Base-by-base conservation (phyloP, 30 jellyfish, hydroid and myxozoan species). In the Hydractinia symbiolongicarpus region DNA sequence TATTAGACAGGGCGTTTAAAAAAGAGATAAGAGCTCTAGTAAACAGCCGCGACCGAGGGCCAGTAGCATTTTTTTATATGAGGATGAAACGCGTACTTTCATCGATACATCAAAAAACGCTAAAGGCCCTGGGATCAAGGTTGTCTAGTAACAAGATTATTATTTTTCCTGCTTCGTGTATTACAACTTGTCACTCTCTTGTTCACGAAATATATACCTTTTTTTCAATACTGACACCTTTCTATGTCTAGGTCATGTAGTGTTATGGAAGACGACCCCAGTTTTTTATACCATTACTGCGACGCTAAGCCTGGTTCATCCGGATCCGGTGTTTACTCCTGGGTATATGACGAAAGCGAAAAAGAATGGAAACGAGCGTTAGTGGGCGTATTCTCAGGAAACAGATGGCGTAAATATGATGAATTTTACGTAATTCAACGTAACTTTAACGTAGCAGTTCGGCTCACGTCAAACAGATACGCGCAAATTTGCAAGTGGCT, bases 301-400 rank as follows among this genome's bases (percentile, higher is more conserved):
- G 98, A 93, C 67, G 98, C 98, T 2, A 60, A 88, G 88, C 94
- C 80, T 49, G 98, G 98, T 8, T 93, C 98, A 8, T 93, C 98
- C 1, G 98, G 98, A 13, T 87, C 98, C 53, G 98, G 98, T n/a
- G 98, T 93, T 54, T 93, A 93, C 83, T 83, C 98, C 16, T 93
- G 98, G 98, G 88, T 82, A 50, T 93, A 55, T 92, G 84, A 84
- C 86, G 83, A 84, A 54, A 62, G 68, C 14, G 58, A 7, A 9
- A 76, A 77, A 40, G 83, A 77, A 69, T 93, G 98, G 98, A 87
- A 81, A 70, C 66, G 98, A 77, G 88, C 83, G 30, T 64, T 93
- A 72, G 86, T 93, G 77, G 98, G 96, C 17, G 96, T 93, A 15
- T 93, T 93, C 78, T 88, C 98, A 4, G 98, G 98, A 40, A 93